phyloP scores from a whole-genome alignment of 2,888 invertebrate genomes.

The Nephrotoma guestfalica region DNA sequence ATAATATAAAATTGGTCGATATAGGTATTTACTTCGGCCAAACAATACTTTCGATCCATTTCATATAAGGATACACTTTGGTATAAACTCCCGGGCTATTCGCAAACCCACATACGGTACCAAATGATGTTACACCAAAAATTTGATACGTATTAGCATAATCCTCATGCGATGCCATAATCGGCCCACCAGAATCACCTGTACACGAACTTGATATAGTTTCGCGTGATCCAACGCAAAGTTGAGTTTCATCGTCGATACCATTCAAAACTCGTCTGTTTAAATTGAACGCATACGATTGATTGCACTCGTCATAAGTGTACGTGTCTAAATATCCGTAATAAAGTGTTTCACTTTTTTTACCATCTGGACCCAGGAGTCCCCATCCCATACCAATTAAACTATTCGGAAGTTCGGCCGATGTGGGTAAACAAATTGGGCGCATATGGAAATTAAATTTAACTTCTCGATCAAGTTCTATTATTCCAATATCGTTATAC shows the following conservation, averaged over 20 bases:
- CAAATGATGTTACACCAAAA: constrained; percentile 37
- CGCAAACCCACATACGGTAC: constrained; percentile 30
- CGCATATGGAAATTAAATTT: neutral
- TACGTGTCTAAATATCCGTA: neutral
- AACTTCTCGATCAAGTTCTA: neutral
- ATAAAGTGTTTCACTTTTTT: neutral
- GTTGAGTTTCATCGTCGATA: neutral
- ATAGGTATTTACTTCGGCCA: constrained; percentile 26
- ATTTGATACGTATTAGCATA: constrained; percentile 33
- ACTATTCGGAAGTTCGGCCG: neutral
- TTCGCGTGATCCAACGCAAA: neutral
- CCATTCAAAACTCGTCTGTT: neutral
- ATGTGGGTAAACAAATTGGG: neutral
- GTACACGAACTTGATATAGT: neutral
- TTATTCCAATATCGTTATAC: neutral
- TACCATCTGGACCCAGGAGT: neutral
- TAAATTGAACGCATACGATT: neutral
- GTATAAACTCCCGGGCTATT: constrained; percentile 44
- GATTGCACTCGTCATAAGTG: neutral
- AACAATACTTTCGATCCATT: constrained; percentile 44
- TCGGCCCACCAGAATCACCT: constrained; percentile 55
- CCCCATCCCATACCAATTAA: neutral
- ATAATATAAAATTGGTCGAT: too few relatives aligned
- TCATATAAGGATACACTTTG: constrained; percentile 36
- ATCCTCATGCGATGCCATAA: constrained; percentile 28